These are phyloP conservation scores for Panonychus citri DNA, from an alignment of 1,140 invertebrate species.

Conservation along the genomic window DNA sequence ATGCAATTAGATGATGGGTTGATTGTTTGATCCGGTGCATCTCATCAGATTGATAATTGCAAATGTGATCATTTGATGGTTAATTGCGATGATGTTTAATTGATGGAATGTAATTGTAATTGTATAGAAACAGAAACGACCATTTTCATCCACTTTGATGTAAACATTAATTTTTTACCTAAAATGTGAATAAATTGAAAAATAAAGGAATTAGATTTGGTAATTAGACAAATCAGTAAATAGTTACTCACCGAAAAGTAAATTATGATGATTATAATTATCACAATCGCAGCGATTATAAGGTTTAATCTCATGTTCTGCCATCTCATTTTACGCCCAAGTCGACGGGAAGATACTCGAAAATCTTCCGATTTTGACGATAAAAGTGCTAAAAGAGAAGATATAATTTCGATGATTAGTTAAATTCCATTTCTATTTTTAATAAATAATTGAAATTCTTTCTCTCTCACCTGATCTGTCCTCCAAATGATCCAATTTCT, in stretches of 20 bases:
- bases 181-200: too few species aligned
- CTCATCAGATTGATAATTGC: too few species aligned
- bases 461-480: conserved; percentile 18
- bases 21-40: too few species aligned
- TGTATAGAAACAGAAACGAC: too few species aligned
- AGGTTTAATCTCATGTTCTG: conserved; percentile 16
- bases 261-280: conserved; percentile 4
- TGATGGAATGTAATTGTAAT: too few species aligned
- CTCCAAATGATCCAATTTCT: conserved; percentile 22
- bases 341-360: conserved; percentile 16
- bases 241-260: conserved; percentile 5
- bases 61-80: too few species aligned
- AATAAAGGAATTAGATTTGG: too few species aligned
- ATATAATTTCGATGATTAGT: not conserved
- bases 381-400: conserved; percentile 10
- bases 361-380: conserved; percentile 19
- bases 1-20: too few species aligned
- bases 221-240: too few species aligned
- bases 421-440: not conserved
- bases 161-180: too few species aligned
- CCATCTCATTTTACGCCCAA: conserved; percentile 20
- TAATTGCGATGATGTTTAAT: too few species aligned
- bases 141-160: too few species aligned
- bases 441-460: not conserved
- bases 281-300: conserved; percentile 4